phyloP scores from a whole-genome alignment of 2,113 vertebrate species.

The Columba livia region DNA sequence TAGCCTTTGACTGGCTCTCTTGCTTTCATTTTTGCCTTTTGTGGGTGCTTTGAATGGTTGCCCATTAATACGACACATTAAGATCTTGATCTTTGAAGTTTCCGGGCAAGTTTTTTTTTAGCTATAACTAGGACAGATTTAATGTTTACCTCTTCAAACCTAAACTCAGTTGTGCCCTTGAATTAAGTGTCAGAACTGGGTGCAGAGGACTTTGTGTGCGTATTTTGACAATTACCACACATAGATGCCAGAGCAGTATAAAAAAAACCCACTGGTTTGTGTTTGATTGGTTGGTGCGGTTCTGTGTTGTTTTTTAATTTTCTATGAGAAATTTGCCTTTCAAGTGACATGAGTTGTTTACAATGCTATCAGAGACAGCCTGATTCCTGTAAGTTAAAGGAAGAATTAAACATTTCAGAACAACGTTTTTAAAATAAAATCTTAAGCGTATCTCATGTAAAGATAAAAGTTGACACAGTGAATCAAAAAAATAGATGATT shows the following conservation, averaged over 20 bases:
- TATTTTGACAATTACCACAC: not conserved
- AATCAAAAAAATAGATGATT: not conserved
- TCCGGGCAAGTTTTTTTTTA: not conserved
- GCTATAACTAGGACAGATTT: not conserved
- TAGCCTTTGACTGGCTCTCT: not conserved
- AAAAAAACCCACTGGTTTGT: not conserved
- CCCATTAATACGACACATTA: not conserved
- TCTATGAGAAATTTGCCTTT: not conserved
- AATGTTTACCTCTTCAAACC: not conserved
- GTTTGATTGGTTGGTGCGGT: not conserved
- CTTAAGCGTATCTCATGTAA: not conserved
- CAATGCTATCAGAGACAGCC: not conserved
- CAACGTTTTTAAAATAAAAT: not conserved
- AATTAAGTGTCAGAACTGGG: not conserved
- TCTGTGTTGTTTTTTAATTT: not conserved
- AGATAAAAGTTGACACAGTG: not conserved
- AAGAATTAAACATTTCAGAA: not conserved
- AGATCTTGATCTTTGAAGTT: not conserved
- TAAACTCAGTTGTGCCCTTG: not conserved
- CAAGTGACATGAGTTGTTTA: not conserved
- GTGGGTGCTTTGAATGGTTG: not conserved
- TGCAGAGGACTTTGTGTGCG: not conserved
- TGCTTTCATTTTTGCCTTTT: not conserved
- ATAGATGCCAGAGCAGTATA: not conserved
- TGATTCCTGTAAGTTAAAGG: not conserved